A percentile compares a stretch with the other conserved stretches of the same genome.
These are phyloP conservation scores for Tethya wilhelma DNA, from an alignment of 37 sponge, comb jelly and placozoan genomes.

Conservation along the genomic window DNA sequence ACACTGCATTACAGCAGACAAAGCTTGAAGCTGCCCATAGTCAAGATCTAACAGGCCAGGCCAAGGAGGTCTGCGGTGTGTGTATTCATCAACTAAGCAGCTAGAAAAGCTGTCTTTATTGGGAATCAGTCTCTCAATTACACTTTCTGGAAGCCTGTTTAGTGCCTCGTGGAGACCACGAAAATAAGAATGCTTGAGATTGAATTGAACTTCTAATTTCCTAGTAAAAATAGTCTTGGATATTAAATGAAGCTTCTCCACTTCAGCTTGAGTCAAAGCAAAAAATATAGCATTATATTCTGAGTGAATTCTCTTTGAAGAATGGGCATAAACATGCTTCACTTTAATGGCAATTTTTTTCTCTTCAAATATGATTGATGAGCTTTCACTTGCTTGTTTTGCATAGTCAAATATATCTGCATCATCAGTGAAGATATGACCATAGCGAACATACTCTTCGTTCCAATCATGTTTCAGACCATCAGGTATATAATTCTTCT, in stretches of 20 bases:
- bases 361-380: constrained; percentile 9
- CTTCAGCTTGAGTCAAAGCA: not conserved
- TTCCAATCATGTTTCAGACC: not conserved
- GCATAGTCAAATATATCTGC: constrained; percentile 45
- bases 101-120: not conserved
- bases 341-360: not conserved
- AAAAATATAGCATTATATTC: not conserved
- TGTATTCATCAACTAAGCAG: not conserved
- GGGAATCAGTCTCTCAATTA: constrained; percentile 31
- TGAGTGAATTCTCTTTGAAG: not conserved
- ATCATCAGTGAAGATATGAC: constrained; percentile 25
- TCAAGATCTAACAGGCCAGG: constrained; percentile 23
- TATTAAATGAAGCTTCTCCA: not conserved
- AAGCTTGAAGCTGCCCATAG: constrained; percentile 26
- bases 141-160: not conserved
- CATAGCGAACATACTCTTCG: constrained; percentile 4
- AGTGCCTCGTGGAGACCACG: constrained; percentile 30
- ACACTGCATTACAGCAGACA: constrained; percentile 17
- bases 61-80: not conserved
- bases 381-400: constrained; percentile 56
- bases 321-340: not conserved
- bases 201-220: constrained; percentile 35
- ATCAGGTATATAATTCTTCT: constrained; percentile 4
- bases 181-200: constrained; percentile 62
- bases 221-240: not conserved